Base-by-base conservation (phyloP, 2,113 vertebrate genomes). In the Apus apus region DNA sequence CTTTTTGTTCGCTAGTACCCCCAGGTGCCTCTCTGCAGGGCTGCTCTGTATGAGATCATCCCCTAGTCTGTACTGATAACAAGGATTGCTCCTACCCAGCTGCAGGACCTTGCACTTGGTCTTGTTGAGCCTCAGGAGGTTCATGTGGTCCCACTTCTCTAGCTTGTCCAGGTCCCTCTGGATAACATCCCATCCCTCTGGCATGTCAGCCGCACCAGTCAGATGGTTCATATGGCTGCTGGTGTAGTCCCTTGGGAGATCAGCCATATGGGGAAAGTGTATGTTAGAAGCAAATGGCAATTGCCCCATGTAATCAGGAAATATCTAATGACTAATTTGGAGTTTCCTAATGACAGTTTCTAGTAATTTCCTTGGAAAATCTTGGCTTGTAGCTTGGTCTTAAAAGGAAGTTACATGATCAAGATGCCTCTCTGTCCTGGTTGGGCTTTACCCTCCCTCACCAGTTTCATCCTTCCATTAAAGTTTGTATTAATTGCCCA, bases 231-330 rank as follows among this genome's bases (percentile, higher is more conserved):
- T 67, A 4, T 8, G 26, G 19, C 66, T 71, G 14, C 40, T 73
- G 23, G 9, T 17, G 36, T 30, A 9, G 38, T 16, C 34, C 16
- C 15, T 34, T 1, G 1, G 34, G 43, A 70, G 71, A 51, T 45
- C 48, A 82, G 32, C 29, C 0, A 0, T 32, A 9, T 0, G 0
- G 46, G 71, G 70, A 88, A 22, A 27, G 4, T 5, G 1, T 19
- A 15, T 12, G 56, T 53, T 67, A 60, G 15, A 53, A 77, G 34
- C 25, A 45, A 81, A 27, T 22, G 11, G 45, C 0, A 1, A 75
- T 72, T 94, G 61, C 21, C 45, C 57, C 62, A 54, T 2, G 19
- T 27, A 27, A 64, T 84, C 84, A 85, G 80, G 87, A 87, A 90
- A 82, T 68, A 56, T 12, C 32, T 85, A 36, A 26, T 86, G 72